Conservation (phyloP, 2,888 invertebrate species). For the Isoperla grammatica region DNA sequence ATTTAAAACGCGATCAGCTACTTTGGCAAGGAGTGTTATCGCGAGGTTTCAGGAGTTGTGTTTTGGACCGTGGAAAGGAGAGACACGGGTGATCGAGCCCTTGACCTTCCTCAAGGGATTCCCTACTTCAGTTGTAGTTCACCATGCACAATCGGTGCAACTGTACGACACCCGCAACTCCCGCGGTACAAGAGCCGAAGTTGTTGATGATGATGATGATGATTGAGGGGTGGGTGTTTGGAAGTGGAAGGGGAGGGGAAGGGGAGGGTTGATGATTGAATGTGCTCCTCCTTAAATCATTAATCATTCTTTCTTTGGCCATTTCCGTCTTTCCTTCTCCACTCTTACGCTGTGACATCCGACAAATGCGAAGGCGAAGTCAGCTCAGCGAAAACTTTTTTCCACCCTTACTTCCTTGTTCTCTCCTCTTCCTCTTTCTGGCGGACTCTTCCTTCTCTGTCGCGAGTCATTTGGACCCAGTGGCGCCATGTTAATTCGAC, state of each 20-base stretch:
- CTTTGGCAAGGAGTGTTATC: no score
- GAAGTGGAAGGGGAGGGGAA: not conserved
- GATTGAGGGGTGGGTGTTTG: slow-evolving; percentile 5
- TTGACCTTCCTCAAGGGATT: no score
- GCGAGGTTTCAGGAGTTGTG: no score
- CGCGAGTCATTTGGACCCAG: slow-evolving; percentile 9
- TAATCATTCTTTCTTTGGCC: slow-evolving; percentile 17
- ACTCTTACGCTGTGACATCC: slow-evolving; percentile 10
- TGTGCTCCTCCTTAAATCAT: slow-evolving; percentile 14
- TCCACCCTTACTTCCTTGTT: slow-evolving; percentile 13
- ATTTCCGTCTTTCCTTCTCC: slow-evolving; percentile 17
- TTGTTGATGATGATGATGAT: slow-evolving; percentile 10
- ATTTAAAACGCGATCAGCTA: no score
- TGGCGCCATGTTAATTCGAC: slow-evolving; percentile 13
- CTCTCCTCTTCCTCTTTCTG: not conserved
- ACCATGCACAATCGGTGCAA: no score
- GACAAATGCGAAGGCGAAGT: slow-evolving; percentile 4
- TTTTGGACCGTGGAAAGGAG: no score
- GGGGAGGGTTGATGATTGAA: slow-evolving; percentile 10
- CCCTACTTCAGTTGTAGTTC: no score
- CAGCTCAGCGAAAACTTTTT: slow-evolving; percentile 15
- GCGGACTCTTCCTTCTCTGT: not conserved
- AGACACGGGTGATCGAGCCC: no score
- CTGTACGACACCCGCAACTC: no score
- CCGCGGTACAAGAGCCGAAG: not conserved